Percentiles rank a stretch among this genome's conserved stretches.
Evolutionary conservation across 2,113 vertebrate species (phyloP).

Genomic region (Hydropotes inermis): DNA sequence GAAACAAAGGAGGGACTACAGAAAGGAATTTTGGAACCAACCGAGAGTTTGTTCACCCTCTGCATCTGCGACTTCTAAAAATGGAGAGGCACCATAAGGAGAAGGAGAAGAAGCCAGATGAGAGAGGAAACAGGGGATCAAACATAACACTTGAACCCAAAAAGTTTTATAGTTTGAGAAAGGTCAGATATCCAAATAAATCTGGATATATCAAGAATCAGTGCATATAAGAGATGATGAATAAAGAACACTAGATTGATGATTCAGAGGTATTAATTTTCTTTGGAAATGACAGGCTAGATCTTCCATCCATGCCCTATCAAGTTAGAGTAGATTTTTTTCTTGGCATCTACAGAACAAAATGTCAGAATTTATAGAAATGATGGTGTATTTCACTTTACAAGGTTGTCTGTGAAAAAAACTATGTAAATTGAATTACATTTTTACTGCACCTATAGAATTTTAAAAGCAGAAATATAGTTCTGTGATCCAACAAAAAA

Average conservation of each 20-base stretch:
- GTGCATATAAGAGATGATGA: neutral
- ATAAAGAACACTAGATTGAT: neutral
- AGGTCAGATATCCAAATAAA: constrained; percentile 1
- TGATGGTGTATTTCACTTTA: neutral
- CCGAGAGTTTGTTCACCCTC: neutral
- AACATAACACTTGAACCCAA: neutral
- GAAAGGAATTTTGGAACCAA: neutral
- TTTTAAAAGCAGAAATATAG: neutral
- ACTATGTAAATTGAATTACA: neutral
- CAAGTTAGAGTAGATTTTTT: neutral
- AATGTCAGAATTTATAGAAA: neutral
- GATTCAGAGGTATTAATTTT: neutral
- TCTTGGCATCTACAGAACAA: neutral
- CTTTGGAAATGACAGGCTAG: neutral
- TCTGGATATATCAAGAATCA: neutral
- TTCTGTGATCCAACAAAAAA: neutral
- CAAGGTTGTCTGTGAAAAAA: constrained; percentile 21
- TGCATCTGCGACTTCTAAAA: neutral
- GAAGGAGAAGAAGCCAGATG: neutral
- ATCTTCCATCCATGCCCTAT: neutral
- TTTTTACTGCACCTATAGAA: neutral
- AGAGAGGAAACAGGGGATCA: neutral
- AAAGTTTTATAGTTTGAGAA: neutral
- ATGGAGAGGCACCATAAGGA: fast-evolving
- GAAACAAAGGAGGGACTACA: neutral